phyloP scores from a whole-genome alignment of 2,797 vertebrate genomes.

The Phrynocephalus vlangalii region DNA sequence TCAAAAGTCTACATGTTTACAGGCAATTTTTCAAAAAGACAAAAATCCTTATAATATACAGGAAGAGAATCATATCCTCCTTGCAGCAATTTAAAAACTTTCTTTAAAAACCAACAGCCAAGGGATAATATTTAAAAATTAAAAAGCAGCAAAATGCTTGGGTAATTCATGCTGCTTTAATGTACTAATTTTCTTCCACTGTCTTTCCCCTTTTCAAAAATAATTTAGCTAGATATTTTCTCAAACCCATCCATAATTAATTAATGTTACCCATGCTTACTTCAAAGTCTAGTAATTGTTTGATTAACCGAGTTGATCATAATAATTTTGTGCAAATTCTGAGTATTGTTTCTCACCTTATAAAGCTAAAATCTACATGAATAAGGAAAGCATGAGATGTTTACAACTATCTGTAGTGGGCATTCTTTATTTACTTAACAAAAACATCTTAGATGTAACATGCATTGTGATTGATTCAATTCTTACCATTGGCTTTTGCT shows the following conservation, averaged over 20 bases:
- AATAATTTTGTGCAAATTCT: not conserved
- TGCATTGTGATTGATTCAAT: constrained; percentile 6
- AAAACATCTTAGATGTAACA: constrained; percentile 11
- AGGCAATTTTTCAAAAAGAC: not conserved
- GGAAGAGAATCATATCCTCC: not conserved
- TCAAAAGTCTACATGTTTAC: constrained; percentile 20
- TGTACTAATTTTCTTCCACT: not conserved
- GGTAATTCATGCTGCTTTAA: not conserved
- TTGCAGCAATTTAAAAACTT: constrained; percentile 9
- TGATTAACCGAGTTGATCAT: not conserved
- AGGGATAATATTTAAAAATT: not conserved
- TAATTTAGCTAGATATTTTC: constrained; percentile 2
- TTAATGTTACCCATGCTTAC: not conserved
- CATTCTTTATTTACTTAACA: not conserved
- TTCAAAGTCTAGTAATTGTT: not conserved
- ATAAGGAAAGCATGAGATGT: not conserved
- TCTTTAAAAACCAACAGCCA: not conserved
- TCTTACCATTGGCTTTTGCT: not conserved
- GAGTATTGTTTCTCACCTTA: not conserved
- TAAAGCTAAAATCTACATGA: not conserved
- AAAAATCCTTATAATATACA: not conserved
- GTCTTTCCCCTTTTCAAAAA: not conserved
- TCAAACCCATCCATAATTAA: not conserved
- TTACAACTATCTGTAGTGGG: not conserved
- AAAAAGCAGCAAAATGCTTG: not conserved